These are phyloP conservation scores for Dysmachus trigonus DNA, from an alignment of 2,888 invertebrate genomes.

Conservation along the genomic window DNA sequence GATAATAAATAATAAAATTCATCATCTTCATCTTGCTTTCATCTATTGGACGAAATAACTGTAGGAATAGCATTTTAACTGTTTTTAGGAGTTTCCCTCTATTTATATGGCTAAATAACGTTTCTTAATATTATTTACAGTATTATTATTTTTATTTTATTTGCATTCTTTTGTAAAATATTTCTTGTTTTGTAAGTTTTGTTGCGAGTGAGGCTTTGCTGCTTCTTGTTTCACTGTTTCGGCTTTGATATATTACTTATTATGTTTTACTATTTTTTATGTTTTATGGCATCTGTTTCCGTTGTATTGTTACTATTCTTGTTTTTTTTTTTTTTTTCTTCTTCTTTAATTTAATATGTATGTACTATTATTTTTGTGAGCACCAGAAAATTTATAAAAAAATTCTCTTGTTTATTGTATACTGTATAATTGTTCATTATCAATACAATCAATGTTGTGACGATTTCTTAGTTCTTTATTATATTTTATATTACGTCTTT, in stretches of 20 bases:
- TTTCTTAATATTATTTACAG: slow-evolving; percentile 20
- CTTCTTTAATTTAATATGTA: slow-evolving; percentile 18
- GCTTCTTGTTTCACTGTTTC: background rate
- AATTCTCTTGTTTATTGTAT: slow-evolving; percentile 45
- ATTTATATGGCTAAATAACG: slow-evolving; percentile 50
- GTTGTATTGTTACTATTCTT: slow-evolving; percentile 30
- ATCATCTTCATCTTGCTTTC: slow-evolving; percentile 19
- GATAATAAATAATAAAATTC: slow-evolving; percentile 25
- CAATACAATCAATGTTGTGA: background rate
- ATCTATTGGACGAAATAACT: slow-evolving; percentile 51
- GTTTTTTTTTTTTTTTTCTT: background rate
- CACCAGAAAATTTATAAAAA: slow-evolving; percentile 46
- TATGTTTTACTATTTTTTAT: background rate
- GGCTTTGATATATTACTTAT: background rate
- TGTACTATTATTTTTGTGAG: slow-evolving; percentile 39
- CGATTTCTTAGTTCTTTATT: background rate
- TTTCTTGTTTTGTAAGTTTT: slow-evolving; percentile 5
- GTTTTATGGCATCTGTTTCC: slow-evolving; percentile 15
- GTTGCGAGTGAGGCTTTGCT: slow-evolving; percentile 8
- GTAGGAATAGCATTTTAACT: slow-evolving; percentile 50
- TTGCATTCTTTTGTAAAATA: slow-evolving; percentile 30
- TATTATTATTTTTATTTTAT: slow-evolving; percentile 19
- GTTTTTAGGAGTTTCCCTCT: slow-evolving; percentile 50
- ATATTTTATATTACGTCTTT: background rate
- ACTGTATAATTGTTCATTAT: background rate